Evolutionary conservation across 2,797 vertebrate species (phyloP), one percentile per base, ranked within the genome.

Genomic region (Craterocephalus amniculus): DNA sequence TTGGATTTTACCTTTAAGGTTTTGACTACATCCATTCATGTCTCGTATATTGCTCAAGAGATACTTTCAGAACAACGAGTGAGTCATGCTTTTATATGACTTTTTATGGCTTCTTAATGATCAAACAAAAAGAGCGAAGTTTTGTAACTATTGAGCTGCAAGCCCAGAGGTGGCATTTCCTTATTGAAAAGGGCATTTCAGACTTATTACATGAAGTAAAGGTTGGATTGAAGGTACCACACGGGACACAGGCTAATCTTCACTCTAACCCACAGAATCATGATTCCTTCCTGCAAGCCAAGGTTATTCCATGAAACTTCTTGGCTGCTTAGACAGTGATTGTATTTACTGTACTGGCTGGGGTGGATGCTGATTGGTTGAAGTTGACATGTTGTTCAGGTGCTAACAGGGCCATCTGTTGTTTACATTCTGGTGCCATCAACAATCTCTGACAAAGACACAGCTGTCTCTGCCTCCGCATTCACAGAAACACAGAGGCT

Each of bases 361-460:
- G 74, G 63, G 43, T 36, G 40, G 60, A 31, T 18, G 20, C 7
- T 63, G 66, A 79, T 60, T 45, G 38, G 65, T 58, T 60, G 58
- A 67, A 59, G 66, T 32, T 58, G 81, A 76, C 83, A 57, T 52
- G 59, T 66, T 54, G 74, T 69, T 76, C 83, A 87, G 88, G 82
- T 85, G 81, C 32, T 43, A 78, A 72, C 77, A 57, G 57, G 49
- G 45, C 83, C 89, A 89, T 87, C 89, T 93, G 91, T 76, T 90
- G 85, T 88, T 90, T 89, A 84, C 72, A 66, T 68, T 66, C 71
- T 49, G 80, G 74, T 83, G 83, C 78, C 85, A 83, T 81, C 79
- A 64, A 83, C 70, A 70, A 79, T 79, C 84, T 87, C 80, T 78
- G 79, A 88, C 84, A 88, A 74, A 79, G 78, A 83, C 83, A 80